Conservation (phyloP, 2,888 invertebrate genomes). For the Melikaiella ostensackeni region DNA sequence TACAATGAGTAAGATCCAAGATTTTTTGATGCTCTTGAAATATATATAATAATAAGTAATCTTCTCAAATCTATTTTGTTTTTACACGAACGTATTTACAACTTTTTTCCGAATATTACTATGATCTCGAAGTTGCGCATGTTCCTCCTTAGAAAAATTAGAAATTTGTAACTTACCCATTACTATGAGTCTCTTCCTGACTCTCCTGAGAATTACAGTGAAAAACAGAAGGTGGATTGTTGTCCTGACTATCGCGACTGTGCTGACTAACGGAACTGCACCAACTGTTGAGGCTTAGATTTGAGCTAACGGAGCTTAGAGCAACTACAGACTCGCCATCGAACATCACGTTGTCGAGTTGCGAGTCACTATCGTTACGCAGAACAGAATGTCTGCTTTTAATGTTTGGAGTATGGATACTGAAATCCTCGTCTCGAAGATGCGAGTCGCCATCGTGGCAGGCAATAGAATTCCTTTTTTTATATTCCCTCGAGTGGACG, state of each 20-base stretch:
- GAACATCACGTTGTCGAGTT: constrained; percentile 78
- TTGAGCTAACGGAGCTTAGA: constrained; percentile 78
- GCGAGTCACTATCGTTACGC: constrained; percentile 79
- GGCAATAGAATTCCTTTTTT: constrained; percentile 70
- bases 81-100: too few species aligned
- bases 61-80: too few species aligned
- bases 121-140: too few species aligned
- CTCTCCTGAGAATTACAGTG: constrained; percentile 67
- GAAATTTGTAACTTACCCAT: constrained; percentile 65
- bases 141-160: too few species aligned
- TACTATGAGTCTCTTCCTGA: constrained; percentile 70
- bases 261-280: constrained; percentile 80
- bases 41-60: too few species aligned
- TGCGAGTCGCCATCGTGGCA: constrained; percentile 79
- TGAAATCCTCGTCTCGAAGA: constrained; percentile 70
- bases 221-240: constrained; percentile 73
- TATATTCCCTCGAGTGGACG: constrained; percentile 72
- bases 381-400: constrained; percentile 71
- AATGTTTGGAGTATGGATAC: constrained; percentile 46
- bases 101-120: too few species aligned
- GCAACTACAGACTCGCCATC: constrained; percentile 76
- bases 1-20: too few species aligned
- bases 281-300: constrained; percentile 81
- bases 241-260: constrained; percentile 78
- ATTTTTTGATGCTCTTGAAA: neutral